Conservation (phyloP, 2,797 vertebrate genomes). For the Cyclopterus lumpus region DNA sequence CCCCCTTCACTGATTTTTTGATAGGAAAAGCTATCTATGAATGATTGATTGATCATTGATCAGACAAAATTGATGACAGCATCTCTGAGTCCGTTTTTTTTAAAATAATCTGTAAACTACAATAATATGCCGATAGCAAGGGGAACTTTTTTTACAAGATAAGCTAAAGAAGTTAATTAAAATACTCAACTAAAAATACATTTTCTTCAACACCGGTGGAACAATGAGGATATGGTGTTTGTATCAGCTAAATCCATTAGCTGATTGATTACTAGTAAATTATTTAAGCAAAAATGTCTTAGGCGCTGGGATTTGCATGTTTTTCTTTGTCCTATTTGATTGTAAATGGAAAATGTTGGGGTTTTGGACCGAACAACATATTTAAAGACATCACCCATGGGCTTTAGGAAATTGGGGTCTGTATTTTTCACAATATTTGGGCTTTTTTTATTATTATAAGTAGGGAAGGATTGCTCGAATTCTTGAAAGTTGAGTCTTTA, state of each 20-base stretch:
- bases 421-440: not conserved
- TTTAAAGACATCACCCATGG: not conserved
- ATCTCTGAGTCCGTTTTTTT: not conserved
- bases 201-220: not conserved
- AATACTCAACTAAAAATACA: not conserved
- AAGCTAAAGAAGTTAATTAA: not conserved
- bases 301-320: not conserved
- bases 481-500: not conserved
- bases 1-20: not conserved
- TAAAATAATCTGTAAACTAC: not conserved
- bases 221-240: not conserved
- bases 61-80: constrained; percentile 2
- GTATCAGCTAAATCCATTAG: not conserved
- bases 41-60: not conserved
- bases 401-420: not conserved
- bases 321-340: not conserved
- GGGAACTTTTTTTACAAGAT: not conserved
- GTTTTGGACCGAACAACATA: not conserved
- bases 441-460: too few species aligned
- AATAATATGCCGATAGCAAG: not conserved
- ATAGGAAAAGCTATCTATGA: not conserved
- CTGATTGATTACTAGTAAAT: not conserved
- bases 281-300: not conserved
- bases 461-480: not conserved
- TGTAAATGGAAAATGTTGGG: fast-evolving